Evolutionary conservation across 2,888 invertebrate genomes (phyloP).

Genomic region (Siphlonurus alternatus): DNA sequence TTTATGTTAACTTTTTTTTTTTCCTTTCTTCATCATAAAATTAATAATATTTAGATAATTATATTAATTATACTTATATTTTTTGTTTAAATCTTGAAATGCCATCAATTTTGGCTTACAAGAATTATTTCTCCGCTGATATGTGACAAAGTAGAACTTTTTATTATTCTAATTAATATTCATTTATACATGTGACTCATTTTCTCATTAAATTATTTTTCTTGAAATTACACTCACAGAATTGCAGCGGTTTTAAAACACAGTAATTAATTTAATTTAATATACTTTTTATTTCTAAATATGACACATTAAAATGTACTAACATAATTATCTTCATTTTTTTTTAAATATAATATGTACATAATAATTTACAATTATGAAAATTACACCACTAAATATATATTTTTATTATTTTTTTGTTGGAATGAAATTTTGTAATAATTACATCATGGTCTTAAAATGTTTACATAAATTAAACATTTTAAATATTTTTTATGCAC

Average conservation of each 20-base stretch:
- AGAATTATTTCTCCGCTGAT: neutral
- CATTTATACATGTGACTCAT: neutral
- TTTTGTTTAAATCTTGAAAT: neutral
- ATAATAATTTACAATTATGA: neutral
- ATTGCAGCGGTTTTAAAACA: neutral
- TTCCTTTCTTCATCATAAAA: too few relatives aligned
- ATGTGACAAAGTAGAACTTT: neutral
- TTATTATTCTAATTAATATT: neutral
- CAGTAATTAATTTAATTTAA: neutral
- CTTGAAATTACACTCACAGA: neutral
- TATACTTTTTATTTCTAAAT: neutral
- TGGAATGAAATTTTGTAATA: slow-evolving; percentile 1
- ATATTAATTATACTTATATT: too few relatives aligned
- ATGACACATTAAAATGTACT: slow-evolving; percentile 1
- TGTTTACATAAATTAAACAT: neutral
- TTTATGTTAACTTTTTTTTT: neutral
- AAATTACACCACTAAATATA: neutral
- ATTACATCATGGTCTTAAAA: neutral
- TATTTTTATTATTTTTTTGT: neutral
- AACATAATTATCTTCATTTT: slow-evolving; percentile 3
- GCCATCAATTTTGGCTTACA: too few relatives aligned
- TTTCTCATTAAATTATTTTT: neutral
- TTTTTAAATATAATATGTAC: neutral
- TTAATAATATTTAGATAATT: too few relatives aligned
- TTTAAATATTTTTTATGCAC: too few relatives aligned